Base-by-base conservation (phyloP, 2,797 vertebrate genomes). In the Argyrosomus regius region DNA sequence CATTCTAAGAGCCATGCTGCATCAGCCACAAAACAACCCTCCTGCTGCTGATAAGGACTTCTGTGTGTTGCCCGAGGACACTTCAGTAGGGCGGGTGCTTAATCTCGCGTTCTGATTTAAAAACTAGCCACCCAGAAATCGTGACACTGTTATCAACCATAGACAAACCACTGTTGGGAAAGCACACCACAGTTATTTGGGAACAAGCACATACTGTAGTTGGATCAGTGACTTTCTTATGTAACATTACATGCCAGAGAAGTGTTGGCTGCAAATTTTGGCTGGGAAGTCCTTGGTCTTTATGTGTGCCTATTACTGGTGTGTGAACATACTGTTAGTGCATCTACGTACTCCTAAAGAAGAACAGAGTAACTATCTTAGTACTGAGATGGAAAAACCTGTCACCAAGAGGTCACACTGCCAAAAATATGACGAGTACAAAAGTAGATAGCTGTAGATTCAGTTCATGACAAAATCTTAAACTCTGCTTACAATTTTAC, bases 161-260 rank as follows among this genome's bases (percentile, higher is more conserved):
- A 78, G 68, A 65, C 20, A 13, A 72, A 62, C 46, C 64, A 43
- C 46, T 35, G 57, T 4, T 69, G 46, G 41, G 43, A 4, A 50
- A 72, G 45, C 35, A 14, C 46, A 52, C 26, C 9, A 26, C 56
- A 28, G 64, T 61, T 61, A 68, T 69, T 3, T 28, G 20, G 66
- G 77, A 75, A 58, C 69, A 54, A 57, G 61, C 26, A 74, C 68
- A 75, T 52, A 43, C 16, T 31, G 80, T 48, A 24, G 35, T 76
- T 60, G 75, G 77, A 72, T 77, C 72, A 45, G 70, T 46, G 54
- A 56, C 53, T 54, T 45, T 56, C 24, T 85, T 71, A 71, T 31
- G 48, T 57, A 77, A 82, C 61, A 11, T 49, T n/a, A 77, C 53
- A 78, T 62, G 72, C 66, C 77, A 83, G 72, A 11, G 57, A 59